Conservation (phyloP, 2,113 vertebrate genomes). For the Ceyx melanurus region DNA sequence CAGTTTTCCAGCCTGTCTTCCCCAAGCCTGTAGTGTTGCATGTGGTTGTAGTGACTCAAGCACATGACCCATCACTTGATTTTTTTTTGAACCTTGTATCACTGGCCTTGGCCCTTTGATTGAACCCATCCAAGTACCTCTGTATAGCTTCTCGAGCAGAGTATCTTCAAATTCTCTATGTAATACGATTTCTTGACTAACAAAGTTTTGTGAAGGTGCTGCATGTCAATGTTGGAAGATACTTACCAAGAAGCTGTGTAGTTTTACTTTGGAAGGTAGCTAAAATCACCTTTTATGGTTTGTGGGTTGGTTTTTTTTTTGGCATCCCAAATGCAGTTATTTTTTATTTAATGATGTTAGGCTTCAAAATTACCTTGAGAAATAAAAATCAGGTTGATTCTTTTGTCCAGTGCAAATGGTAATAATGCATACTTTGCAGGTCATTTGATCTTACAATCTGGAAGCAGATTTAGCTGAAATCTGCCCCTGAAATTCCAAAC, state of each 20-base stretch:
- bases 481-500: background rate
- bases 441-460: background rate
- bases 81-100: too few species aligned
- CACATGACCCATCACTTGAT: too few species aligned
- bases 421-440: background rate
- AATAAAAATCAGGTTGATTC: background rate
- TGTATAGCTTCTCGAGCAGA: background rate
- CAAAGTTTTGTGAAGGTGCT: background rate
- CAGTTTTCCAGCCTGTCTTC: too few species aligned
- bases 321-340: background rate
- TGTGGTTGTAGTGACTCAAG: too few species aligned
- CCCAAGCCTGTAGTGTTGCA: too few species aligned
- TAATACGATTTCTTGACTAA: background rate
- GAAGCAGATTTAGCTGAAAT: background rate
- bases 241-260: background rate
- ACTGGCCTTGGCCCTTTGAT: too few species aligned
- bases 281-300: background rate
- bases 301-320: background rate
- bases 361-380: background rate
- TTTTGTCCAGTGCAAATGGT: background rate
- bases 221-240: background rate
- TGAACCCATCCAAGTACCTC: too few species aligned
- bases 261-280: background rate
- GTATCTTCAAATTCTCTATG: background rate
- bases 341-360: background rate